Conservation (phyloP, 2,797 vertebrate genomes). For the Craterocephalus amniculus region DNA sequence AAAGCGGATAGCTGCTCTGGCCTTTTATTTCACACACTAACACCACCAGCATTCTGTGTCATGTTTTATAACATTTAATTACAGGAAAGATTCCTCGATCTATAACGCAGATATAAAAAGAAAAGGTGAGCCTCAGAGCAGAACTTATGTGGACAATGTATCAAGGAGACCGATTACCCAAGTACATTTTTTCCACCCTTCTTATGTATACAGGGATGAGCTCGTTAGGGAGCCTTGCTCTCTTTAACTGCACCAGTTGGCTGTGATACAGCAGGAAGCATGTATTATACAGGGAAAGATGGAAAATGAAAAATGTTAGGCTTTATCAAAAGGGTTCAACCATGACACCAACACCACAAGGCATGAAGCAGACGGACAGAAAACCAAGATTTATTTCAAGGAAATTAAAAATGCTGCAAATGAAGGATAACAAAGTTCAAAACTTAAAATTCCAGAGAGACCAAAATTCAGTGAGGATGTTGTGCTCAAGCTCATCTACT, state of each 20-base stretch:
- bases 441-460: neutral
- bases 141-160: constrained; percentile 56
- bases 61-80: constrained; percentile 70
- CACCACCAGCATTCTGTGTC: constrained; percentile 55
- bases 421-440: neutral
- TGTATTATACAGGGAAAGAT: neutral
- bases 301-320: neutral
- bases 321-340: neutral
- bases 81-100: constrained; percentile 59
- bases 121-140: constrained; percentile 48
- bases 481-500: neutral
- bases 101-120: constrained; percentile 67
- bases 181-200: constrained; percentile 50
- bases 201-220: constrained; percentile 53
- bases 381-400: neutral
- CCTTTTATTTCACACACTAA: constrained; percentile 72
- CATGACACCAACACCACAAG: neutral
- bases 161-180: constrained; percentile 48
- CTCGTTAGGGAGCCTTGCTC: constrained; percentile 15
- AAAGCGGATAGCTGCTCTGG: constrained; percentile 59
- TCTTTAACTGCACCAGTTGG: constrained; percentile 21
- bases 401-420: neutral
- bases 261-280: neutral
- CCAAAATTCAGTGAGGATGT: neutral
- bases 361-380: too few relatives aligned